Conservation (phyloP, 2,797 vertebrate species). For the Galagoides demidoff region DNA sequence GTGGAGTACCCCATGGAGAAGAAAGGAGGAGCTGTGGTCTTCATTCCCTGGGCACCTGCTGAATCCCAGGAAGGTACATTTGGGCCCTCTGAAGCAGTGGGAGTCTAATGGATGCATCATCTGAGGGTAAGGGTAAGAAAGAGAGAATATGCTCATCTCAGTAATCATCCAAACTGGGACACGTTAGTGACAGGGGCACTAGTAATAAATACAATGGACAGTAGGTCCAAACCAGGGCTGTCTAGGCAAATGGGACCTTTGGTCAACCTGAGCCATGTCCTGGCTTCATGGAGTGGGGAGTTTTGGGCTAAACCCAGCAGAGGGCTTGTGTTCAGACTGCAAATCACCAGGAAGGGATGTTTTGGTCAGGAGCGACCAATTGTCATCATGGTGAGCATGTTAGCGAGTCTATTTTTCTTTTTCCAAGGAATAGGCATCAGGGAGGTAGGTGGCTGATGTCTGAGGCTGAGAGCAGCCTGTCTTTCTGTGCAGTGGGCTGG, state of each 20-base stretch:
- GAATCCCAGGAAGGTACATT: not conserved
- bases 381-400: not conserved
- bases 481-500: not conserved
- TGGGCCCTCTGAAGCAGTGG: not conserved
- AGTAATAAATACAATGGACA: not conserved
- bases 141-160: fast-evolving
- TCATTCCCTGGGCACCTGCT: not conserved
- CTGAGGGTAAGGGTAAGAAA: not conserved
- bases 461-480: not conserved
- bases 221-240: not conserved
- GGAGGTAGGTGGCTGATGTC: not conserved
- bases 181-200: not conserved
- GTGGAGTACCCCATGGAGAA: not conserved
- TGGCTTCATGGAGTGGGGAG: not conserved
- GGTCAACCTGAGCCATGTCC: not conserved
- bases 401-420: not conserved
- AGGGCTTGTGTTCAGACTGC: not conserved
- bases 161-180: not conserved
- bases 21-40: not conserved
- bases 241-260: not conserved
- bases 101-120: not conserved
- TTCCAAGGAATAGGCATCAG: not conserved
- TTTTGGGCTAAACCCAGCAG: not conserved
- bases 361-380: not conserved
- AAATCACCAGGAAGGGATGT: not conserved